Conservation (phyloP, 2,888 invertebrate species). For the Clepsis dumicolana region DNA sequence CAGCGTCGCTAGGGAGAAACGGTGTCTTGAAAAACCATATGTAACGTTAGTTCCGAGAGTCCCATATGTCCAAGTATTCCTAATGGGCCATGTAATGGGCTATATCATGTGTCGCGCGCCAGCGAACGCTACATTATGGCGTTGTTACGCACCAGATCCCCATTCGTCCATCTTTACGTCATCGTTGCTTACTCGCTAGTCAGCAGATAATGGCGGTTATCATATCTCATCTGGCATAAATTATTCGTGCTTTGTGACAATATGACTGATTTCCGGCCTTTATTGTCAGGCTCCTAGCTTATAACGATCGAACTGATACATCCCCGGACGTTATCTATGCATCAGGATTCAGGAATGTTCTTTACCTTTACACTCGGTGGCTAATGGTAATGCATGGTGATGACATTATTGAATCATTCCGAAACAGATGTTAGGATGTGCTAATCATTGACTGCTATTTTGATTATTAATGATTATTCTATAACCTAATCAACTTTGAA, state of each 20-base stretch:
- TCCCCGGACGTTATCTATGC: background rate
- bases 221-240: slow-evolving; percentile 40
- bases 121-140: slow-evolving; percentile 20
- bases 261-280: slow-evolving; percentile 37
- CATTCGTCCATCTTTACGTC: slow-evolving; percentile 29
- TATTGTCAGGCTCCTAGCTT: slow-evolving; percentile 32
- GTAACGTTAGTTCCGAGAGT: background rate
- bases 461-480: background rate
- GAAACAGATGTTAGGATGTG: slow-evolving; percentile 17
- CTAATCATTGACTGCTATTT: background rate
- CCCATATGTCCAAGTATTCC: slow-evolving; percentile 4
- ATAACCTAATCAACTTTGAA: no score
- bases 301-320: background rate
- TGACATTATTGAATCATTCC: slow-evolving; percentile 1
- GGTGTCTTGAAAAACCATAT: background rate
- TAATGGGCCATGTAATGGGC: slow-evolving; percentile 10
- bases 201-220: slow-evolving; percentile 35
- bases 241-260: slow-evolving; percentile 42
- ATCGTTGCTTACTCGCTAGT: slow-evolving; percentile 16
- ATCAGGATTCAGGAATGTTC: slow-evolving; percentile 13
- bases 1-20: background rate
- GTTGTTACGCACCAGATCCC: slow-evolving; percentile 11
- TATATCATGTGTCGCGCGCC: slow-evolving; percentile 28
- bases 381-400: background rate
- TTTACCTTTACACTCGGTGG: background rate